Percentiles rank a stretch among this genome's conserved stretches.
Conservation (phyloP, 2,113 vertebrate species). For the Colistium nudipinnis region DNA sequence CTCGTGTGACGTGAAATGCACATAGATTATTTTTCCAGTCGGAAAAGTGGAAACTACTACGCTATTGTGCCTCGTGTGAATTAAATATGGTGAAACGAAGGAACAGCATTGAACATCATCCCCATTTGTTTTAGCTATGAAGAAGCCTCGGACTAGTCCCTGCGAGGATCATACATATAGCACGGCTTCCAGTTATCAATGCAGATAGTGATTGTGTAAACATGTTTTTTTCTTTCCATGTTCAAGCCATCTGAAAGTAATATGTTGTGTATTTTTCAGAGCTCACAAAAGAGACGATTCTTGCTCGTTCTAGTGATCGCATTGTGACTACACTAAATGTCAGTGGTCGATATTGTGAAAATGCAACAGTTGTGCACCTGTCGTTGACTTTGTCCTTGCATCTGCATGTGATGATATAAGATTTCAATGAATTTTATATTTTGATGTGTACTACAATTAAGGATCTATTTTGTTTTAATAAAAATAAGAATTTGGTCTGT, state of each 20-base stretch:
- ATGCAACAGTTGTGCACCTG: constrained; percentile 52
- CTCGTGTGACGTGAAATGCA: not conserved
- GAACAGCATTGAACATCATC: not conserved
- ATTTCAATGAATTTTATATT: constrained; percentile 82
- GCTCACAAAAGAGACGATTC: constrained; percentile 11
- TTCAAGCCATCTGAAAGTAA: constrained; percentile 27
- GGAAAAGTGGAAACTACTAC: too few species aligned
- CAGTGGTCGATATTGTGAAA: constrained; percentile 58
- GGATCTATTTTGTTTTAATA: constrained; percentile 86
- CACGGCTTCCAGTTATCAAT: constrained; percentile 25
- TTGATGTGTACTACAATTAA: constrained; percentile 82
- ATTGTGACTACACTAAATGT: constrained; percentile 47
- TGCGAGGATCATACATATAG: constrained; percentile 6
- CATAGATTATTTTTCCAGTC: not conserved
- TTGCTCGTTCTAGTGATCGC: constrained; percentile 36
- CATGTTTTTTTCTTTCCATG: constrained; percentile 30
- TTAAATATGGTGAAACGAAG: too few species aligned
- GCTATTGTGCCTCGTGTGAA: too few species aligned
- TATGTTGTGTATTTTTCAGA: constrained; percentile 48
- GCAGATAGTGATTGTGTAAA: constrained; percentile 36
- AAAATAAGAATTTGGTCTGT: constrained; percentile 80
- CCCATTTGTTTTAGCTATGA: constrained; percentile 2
- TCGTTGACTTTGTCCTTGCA: constrained; percentile 45
- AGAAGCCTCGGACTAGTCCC: not conserved
- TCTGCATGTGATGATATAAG: constrained; percentile 67